These are phyloP conservation scores for Furcula furcula DNA, from an alignment of 2,888 invertebrate genomes.

Conservation along the genomic window DNA sequence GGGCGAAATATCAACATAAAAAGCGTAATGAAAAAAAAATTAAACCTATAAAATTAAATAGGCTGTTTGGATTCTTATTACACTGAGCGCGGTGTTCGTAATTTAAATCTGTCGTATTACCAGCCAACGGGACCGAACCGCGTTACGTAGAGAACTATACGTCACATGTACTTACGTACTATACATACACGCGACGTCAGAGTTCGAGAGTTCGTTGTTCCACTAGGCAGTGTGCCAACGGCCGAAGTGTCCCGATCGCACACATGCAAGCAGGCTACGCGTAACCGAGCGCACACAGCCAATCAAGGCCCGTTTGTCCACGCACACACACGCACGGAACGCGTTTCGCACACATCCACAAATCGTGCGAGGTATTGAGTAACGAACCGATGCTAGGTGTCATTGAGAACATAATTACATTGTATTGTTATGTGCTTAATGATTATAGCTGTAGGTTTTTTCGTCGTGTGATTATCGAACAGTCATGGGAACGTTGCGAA, in stretches of 20 bases:
- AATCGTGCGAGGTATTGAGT: conserved; percentile 45
- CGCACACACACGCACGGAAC: conserved; percentile 32
- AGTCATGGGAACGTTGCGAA: conserved; percentile 44
- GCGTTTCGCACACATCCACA: conserved; percentile 33
- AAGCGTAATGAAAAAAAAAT: conserved; percentile 21
- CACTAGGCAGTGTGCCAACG: conserved; percentile 79
- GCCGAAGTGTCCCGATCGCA: conserved; percentile 51
- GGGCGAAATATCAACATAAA: conserved; percentile 29
- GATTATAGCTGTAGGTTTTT: conserved; percentile 37
- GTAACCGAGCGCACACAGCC: conserved; percentile 31
- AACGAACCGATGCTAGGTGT: conserved; percentile 46
- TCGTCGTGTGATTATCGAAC: conserved; percentile 35
- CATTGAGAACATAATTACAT: conserved; percentile 49
- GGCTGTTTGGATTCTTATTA: conserved; percentile 7
- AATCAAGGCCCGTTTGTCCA: conserved; percentile 31
- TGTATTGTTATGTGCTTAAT: conserved; percentile 42
- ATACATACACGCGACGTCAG: conserved; percentile 58
- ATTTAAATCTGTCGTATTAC: conserved; percentile 42
- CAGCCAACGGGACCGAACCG: conserved; percentile 50
- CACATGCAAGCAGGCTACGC: conserved; percentile 26
- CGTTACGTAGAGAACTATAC: conserved; percentile 45
- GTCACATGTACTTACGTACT: conserved; percentile 56
- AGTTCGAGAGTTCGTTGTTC: conserved; percentile 74
- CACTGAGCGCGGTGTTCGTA: conserved; percentile 13
- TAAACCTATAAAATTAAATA: conserved; percentile 25